Conservation (phyloP, 2,113 vertebrate species). For the Callaeas wilsoni region DNA sequence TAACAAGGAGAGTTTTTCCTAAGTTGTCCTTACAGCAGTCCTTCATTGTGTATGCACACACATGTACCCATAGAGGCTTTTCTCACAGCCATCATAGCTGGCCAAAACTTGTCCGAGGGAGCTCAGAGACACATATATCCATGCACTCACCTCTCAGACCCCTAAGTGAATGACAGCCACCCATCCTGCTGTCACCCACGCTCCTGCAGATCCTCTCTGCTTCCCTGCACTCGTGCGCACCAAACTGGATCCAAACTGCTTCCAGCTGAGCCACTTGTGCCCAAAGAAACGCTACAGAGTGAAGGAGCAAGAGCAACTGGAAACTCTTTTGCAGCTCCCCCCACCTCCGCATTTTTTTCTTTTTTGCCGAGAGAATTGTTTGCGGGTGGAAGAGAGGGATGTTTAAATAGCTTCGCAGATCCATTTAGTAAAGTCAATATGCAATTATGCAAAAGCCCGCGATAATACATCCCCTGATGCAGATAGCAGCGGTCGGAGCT, state of each 20-base stretch:
- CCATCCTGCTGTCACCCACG: neutral
- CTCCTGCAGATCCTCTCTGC: neutral
- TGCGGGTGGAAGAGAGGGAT: neutral
- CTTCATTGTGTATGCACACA: rapidly evolving
- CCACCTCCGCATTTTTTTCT: neutral
- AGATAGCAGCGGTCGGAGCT: neutral
- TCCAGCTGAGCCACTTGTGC: neutral
- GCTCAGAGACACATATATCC: rapidly evolving
- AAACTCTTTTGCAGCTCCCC: neutral
- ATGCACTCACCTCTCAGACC: neutral
- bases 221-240: neutral
- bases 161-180: neutral
- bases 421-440: conserved; percentile 47
- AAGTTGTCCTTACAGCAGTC: neutral
- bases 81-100: neutral
- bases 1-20: neutral
- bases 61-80: rapidly evolving
- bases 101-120: neutral
- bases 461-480: neutral
- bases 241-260: neutral
- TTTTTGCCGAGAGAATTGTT: neutral
- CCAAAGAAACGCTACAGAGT: neutral
- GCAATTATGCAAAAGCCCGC: conserved; percentile 23
- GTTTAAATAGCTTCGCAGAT: conserved; percentile 5
- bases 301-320: neutral